A percentile compares a stretch with the other conserved stretches of the same genome.
Conservation (phyloP, 2,888 invertebrate species). For the Cremastinae sp. region DNA sequence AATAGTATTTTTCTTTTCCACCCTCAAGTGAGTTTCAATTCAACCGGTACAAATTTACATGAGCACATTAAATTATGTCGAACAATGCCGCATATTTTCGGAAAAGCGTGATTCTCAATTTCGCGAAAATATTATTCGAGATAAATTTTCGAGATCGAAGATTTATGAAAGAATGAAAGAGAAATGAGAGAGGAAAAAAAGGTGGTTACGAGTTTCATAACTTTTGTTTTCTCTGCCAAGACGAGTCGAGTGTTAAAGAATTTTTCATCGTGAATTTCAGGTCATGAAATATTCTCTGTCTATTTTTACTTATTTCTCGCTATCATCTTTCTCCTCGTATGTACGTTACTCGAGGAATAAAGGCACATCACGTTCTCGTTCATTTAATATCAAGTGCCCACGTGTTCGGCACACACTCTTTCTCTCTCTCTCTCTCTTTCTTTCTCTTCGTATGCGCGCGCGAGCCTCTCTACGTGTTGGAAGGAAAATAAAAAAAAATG, state of each 20-base stretch:
- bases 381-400: conserved; percentile 60
- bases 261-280: conserved; percentile 48
- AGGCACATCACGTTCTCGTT: conserved; percentile 56
- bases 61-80: too few relatives aligned
- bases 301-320: conserved; percentile 3
- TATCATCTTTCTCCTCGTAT: conserved; percentile 1
- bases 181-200: background rate
- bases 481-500: conserved; percentile 10
- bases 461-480: background rate
- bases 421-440: background rate
- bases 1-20: too few relatives aligned
- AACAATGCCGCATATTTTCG: too few relatives aligned
- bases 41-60: too few relatives aligned
- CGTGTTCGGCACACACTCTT: conserved; percentile 29
- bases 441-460: too few relatives aligned
- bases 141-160: background rate
- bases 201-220: background rate
- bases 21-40: too few relatives aligned
- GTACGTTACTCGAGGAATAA: conserved; percentile 42
- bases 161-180: background rate
- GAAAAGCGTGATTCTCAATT: too few relatives aligned
- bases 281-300: conserved; percentile 39
- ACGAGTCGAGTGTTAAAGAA: conserved; percentile 5
- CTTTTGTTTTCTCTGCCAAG: conserved; percentile 12
- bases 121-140: too few relatives aligned